Evolutionary conservation across 1,140 invertebrate genomes (phyloP).

Genomic region (Heliconius nattereri): DNA sequence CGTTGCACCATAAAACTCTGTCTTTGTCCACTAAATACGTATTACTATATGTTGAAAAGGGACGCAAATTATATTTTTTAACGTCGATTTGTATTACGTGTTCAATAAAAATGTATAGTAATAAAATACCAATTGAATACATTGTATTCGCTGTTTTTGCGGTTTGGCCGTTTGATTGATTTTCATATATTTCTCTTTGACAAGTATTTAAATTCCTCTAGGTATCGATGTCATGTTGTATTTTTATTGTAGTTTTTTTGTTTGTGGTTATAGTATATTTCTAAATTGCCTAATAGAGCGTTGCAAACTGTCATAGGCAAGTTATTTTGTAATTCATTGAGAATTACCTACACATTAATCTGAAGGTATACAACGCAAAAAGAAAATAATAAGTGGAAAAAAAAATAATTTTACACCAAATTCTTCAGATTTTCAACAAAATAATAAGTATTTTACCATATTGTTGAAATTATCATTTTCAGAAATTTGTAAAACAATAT

Average conservation of each 20-base stretch:
- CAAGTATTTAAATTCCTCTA: slow-evolving; percentile 10
- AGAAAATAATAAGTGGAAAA: neutral
- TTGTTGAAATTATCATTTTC: neutral
- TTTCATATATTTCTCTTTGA: slow-evolving; percentile 23
- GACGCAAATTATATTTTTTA: slow-evolving; percentile 22
- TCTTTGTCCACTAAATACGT: slow-evolving; percentile 20
- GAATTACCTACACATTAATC: neutral
- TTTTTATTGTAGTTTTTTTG: neutral
- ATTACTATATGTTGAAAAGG: slow-evolving; percentile 15
- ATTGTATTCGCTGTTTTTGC: slow-evolving; percentile 38
- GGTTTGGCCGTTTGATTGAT: slow-evolving; percentile 28
- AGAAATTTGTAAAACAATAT: slow-evolving; percentile 7
- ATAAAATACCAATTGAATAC: slow-evolving; percentile 40
- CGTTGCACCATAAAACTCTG: slow-evolving; percentile 52
- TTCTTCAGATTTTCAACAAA: neutral
- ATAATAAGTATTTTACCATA: neutral
- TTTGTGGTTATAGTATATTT: neutral
- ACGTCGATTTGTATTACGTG: slow-evolving; percentile 35
- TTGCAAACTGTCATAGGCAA: neutral
- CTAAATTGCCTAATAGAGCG: neutral
- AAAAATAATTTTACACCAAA: neutral
- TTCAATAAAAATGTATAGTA: slow-evolving; percentile 40
- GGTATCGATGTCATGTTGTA: slow-evolving; percentile 4
- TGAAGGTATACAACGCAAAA: neutral
- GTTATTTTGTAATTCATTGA: neutral